phyloP scores from a whole-genome alignment of 2,113 vertebrate genomes.

The Pagrus major region DNA sequence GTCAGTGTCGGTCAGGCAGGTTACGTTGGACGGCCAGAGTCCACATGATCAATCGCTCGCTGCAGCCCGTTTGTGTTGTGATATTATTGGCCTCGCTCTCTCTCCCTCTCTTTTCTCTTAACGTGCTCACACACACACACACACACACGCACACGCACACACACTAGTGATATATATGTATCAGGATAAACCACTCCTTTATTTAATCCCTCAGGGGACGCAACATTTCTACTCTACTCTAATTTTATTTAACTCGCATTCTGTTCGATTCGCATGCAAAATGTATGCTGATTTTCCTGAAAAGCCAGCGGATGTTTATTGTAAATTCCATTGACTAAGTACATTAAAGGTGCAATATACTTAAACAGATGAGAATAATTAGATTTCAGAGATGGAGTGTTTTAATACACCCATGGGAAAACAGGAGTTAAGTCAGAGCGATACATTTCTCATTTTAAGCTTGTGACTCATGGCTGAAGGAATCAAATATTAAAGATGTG shows the following conservation, averaged over 20 bases:
- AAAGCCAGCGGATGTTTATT: slow-evolving; percentile 23
- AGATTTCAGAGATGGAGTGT: slow-evolving; percentile 34
- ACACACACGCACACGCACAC: neutral
- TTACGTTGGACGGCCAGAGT: slow-evolving; percentile 47
- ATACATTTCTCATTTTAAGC: slow-evolving; percentile 24
- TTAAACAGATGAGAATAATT: slow-evolving; percentile 48
- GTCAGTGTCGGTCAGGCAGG: slow-evolving; percentile 57
- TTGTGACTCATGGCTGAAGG: slow-evolving; percentile 14
- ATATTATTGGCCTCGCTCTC: slow-evolving; percentile 22
- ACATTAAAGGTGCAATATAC: slow-evolving; percentile 45
- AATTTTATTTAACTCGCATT: slow-evolving; percentile 56
- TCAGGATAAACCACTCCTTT: slow-evolving; percentile 14
- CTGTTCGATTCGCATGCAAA: slow-evolving; percentile 15
- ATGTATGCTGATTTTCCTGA: slow-evolving; percentile 18
- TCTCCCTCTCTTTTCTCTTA: neutral
- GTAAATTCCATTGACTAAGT: slow-evolving; percentile 43
- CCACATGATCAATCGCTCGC: slow-evolving; percentile 64
- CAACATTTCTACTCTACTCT: slow-evolving; percentile 40
- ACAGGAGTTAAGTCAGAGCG: slow-evolving; percentile 8
- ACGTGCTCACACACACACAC: neutral
- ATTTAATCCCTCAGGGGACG: slow-evolving; percentile 15
- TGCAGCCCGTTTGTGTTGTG: slow-evolving; percentile 17
- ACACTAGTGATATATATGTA: neutral
- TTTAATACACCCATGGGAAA: slow-evolving; percentile 46
- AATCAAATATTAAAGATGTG: slow-evolving; percentile 44